Evolutionary conservation across 1,140 invertebrate species (phyloP), one percentile per base, ranked within the genome.

Genomic region (Uloborus diversus): DNA sequence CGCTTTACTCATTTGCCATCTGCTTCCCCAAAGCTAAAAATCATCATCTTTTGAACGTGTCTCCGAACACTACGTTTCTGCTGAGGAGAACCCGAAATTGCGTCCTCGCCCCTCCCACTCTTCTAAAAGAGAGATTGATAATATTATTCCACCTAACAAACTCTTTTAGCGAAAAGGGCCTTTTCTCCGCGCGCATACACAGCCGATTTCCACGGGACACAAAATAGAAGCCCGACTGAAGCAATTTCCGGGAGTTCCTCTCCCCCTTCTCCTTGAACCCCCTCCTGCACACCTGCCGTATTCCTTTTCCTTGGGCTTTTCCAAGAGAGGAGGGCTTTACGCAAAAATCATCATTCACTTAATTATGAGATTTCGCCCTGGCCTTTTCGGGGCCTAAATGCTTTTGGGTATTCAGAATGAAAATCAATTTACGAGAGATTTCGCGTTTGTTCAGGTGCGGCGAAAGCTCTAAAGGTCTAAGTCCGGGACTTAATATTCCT

Each of bases 331-430:
- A 30, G 4, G 57, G 17, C 32, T 51, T 70, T 27, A 57, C 49
- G 68, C 53, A 70, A 70, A 70, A 70, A 70, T 70, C 68, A 70
- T 70, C 68, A 70, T 70, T 70, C 68, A 70, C 53, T 70, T 70
- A 70, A 70, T 70, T 70, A 70, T 57, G 68, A 57, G 68, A 70
- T 35, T 70, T 70, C 49, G 68, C 68, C n/a, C n/a, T n/a, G n/a
- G n/a, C n/a, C n/a, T n/a, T n/a, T 37, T n/a, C 13, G 11, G 7
- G 4, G 30, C 4, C 59, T 62, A 62, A 62, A 62, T 62, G 59
- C 59, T 62, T 62, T 62, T n/a, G 56, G 56, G 25, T 28, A 59
- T 59, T 59, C 59, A 62, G 20, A 35, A 62, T 62, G 59, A 37
- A 62, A 62, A 62, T 62, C 59, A 62, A 62, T 62, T 62, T 62